Evolutionary conservation across 64 coral and sea anemone species (phyloP).

Genomic region (Exaiptasia diaphana): DNA sequence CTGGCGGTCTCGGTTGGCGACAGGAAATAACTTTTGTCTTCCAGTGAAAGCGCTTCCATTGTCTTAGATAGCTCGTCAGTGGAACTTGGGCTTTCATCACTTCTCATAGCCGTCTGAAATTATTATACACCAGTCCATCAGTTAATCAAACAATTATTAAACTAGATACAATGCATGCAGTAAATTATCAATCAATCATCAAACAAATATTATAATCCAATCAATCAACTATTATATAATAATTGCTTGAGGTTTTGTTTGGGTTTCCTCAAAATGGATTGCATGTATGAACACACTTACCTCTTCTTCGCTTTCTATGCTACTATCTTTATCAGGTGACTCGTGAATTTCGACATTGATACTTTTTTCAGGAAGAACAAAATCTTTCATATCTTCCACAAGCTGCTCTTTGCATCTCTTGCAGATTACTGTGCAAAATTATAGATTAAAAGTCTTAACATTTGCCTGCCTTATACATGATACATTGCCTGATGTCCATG

Average conservation of each 20-base stretch:
- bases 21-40: conserved; percentile 2
- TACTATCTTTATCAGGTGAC: neutral
- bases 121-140: too few relatives aligned
- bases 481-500: too few relatives aligned
- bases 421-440: neutral
- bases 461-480: too few relatives aligned
- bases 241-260: too few relatives aligned
- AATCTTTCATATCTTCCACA: neutral
- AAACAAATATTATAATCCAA: too few relatives aligned
- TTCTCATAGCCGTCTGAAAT: too few relatives aligned
- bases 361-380: neutral
- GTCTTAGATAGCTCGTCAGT: neutral
- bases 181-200: too few relatives aligned
- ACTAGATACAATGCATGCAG: too few relatives aligned
- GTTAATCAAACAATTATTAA: too few relatives aligned
- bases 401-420: conserved; percentile 14
- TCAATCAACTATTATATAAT: too few relatives aligned
- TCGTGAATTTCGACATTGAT: neutral
- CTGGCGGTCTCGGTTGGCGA: conserved; percentile 15
- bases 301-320: neutral
- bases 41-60: neutral
- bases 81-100: neutral
- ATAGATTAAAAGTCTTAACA: neutral
- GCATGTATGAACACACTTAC: neutral
- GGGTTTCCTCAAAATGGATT: too few relatives aligned